Percentiles rank a stretch among this genome's conserved stretches.
Conservation (phyloP, 2,888 invertebrate genomes). For the Congeria kusceri region DNA sequence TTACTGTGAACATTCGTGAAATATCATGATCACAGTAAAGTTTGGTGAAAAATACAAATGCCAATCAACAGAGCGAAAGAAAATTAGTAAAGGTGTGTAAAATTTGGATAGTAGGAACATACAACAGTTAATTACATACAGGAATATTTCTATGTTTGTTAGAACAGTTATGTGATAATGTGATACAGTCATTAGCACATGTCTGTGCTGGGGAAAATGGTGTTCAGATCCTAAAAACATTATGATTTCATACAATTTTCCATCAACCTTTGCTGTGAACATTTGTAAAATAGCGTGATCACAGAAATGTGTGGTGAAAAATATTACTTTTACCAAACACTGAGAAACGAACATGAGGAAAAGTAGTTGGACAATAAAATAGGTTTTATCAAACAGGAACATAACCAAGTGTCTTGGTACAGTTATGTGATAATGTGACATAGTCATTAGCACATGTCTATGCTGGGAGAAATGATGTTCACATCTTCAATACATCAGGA, state of each 20-base stretch:
- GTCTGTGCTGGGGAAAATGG: slow-evolving; percentile 35
- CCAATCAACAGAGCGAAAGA: no score
- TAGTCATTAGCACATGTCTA: slow-evolving; percentile 38
- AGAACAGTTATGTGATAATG: slow-evolving; percentile 25
- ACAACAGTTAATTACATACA: not conserved
- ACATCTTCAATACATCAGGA: not conserved
- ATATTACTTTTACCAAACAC: not conserved
- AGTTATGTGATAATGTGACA: slow-evolving; percentile 17
- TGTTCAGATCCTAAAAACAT: not conserved
- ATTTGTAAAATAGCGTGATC: not conserved
- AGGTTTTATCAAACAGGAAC: no score
- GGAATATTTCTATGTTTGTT: slow-evolving; percentile 8
- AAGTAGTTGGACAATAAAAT: not conserved
- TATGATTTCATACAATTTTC: not conserved
- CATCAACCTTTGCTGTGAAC: not conserved
- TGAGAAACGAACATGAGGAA: not conserved
- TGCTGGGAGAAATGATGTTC: slow-evolving; percentile 24
- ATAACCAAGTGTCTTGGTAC: slow-evolving; percentile 14
- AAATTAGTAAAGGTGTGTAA: not conserved
- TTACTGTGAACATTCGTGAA: not conserved
- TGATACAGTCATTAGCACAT: slow-evolving; percentile 26
- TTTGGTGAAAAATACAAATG: not conserved
- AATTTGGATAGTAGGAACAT: not conserved
- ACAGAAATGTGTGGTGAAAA: not conserved
- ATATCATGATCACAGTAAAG: not conserved